Evolutionary conservation across 1,140 invertebrate species (phyloP).

Genomic region (Lordiphosa mommai): DNA sequence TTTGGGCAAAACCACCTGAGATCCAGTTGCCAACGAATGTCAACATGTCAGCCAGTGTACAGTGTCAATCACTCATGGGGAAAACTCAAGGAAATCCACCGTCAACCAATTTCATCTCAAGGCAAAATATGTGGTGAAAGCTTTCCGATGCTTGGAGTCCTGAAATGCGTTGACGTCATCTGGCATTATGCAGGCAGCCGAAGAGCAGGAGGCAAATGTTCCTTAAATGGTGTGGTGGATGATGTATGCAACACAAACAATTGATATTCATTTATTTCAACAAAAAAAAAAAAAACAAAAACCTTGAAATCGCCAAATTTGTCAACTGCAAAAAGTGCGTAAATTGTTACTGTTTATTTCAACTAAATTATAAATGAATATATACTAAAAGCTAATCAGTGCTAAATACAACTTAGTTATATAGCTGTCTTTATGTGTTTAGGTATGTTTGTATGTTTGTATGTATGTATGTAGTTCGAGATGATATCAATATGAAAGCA

Average conservation of each 20-base stretch:
- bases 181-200: constrained; percentile 14
- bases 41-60: no score
- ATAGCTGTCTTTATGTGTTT: constrained; percentile 36
- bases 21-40: not conserved
- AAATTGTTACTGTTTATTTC: not conserved
- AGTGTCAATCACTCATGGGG: no score
- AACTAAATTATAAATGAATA: constrained; percentile 18
- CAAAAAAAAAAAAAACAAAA: constrained; percentile 41
- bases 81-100: no score
- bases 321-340: constrained; percentile 23
- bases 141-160: no score
- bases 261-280: constrained; percentile 76
- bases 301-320: constrained; percentile 64
- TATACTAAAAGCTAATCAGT: constrained; percentile 68
- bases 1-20: constrained; percentile 66
- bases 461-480: constrained; percentile 41
- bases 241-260: constrained; percentile 19
- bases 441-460: constrained; percentile 9
- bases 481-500: constrained; percentile 77
- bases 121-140: no score
- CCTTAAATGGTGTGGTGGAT: not conserved
- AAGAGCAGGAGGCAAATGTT: constrained; percentile 27
- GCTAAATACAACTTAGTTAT: constrained; percentile 73
- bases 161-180: not conserved
- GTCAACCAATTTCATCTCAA: no score